Conservation (phyloP, 2,888 invertebrate species). For the Charanyca ferruginea region DNA sequence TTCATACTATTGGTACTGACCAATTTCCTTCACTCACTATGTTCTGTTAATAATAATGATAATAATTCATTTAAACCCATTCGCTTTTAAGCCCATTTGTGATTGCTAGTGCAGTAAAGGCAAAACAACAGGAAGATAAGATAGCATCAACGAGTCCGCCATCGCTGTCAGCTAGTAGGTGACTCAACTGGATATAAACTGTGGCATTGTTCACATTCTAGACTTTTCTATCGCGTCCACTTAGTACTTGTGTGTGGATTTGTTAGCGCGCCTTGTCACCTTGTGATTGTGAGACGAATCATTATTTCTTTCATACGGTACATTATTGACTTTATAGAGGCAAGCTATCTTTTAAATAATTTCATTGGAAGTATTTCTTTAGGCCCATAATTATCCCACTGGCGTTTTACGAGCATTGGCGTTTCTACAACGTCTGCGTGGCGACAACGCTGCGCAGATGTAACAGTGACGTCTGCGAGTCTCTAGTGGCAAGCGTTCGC, state of each 20-base stretch:
- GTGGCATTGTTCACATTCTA: slow-evolving; percentile 39
- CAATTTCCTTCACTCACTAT: neutral
- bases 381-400: no score
- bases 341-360: no score
- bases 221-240: slow-evolving; percentile 37
- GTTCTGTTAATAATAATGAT: no score
- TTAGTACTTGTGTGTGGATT: slow-evolving; percentile 20
- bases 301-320: neutral
- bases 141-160: slow-evolving; percentile 25
- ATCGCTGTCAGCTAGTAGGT: neutral
- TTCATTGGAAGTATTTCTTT: no score
- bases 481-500: no score
- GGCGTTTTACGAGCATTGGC: no score
- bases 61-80: no score
- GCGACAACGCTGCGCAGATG: no score
- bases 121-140: slow-evolving; percentile 37
- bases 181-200: slow-evolving; percentile 38
- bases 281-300: slow-evolving; percentile 17
- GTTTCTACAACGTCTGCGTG: no score
- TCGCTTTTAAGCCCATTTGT: neutral
- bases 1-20: neutral
- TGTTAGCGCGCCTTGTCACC: slow-evolving; percentile 23
- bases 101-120: neutral
- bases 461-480: no score
- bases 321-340: neutral